A percentile compares a stretch with the other conserved stretches of the same genome.
Conservation (phyloP, 2,888 invertebrate species). For the Hyposoter dolosus region DNA sequence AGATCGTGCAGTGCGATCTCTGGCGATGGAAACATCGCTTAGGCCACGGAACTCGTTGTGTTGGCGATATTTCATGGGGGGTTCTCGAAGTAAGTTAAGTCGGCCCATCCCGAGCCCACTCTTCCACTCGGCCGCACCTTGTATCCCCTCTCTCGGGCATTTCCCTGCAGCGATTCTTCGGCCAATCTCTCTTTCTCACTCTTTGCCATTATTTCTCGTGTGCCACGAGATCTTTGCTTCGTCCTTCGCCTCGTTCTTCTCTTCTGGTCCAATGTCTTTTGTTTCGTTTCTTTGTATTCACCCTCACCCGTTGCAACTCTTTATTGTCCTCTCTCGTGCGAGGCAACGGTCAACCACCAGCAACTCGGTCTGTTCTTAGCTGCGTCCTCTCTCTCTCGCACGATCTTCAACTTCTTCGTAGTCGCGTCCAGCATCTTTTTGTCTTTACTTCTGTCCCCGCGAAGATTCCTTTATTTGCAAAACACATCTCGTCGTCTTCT, state of each 20-base stretch:
- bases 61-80: conserved; percentile 80
- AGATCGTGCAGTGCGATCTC: conserved; percentile 77
- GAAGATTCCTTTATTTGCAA: conserved; percentile 45
- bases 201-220: conserved; percentile 69
- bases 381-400: conserved; percentile 34
- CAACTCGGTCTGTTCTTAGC: conserved; percentile 63
- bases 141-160: conserved; percentile 64
- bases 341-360: conserved; percentile 50
- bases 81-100: conserved; percentile 77
- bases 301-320: conserved; percentile 68
- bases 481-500: conserved; percentile 43
- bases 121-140: conserved; percentile 72
- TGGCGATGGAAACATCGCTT: conserved; percentile 77
- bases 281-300: conserved; percentile 62
- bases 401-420: conserved; percentile 67
- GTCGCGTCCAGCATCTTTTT: conserved; percentile 56
- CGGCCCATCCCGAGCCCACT: conserved; percentile 71
- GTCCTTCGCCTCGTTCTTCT: conserved; percentile 59
- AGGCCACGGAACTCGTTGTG: conserved; percentile 70
- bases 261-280: conserved; percentile 30
- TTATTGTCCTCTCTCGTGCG: conserved; percentile 66
- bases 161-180: conserved; percentile 53
- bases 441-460: conserved; percentile 17
- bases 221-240: conserved; percentile 54
- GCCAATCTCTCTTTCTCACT: conserved; percentile 52